Evolutionary conservation across 2,113 vertebrate species (phyloP).

Genomic region (Suncus etruscus): DNA sequence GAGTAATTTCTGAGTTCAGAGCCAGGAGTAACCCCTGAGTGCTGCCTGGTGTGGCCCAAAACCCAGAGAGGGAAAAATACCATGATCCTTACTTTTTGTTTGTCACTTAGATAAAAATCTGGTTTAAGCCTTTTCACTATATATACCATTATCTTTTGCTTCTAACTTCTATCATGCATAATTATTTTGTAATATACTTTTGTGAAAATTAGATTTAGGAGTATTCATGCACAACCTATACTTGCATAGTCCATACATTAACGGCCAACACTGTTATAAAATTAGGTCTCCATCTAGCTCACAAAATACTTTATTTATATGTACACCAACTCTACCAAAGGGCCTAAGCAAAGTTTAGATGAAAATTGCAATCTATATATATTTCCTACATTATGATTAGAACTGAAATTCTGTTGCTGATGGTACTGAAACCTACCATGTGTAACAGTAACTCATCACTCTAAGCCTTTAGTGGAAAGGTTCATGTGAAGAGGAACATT

Average conservation of each 20-base stretch:
- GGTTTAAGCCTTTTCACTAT: neutral
- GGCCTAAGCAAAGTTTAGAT: slow-evolving; percentile 2
- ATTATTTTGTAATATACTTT: slow-evolving; percentile 10
- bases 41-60: no score
- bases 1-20: no score
- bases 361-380: neutral
- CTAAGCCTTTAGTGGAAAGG: neutral
- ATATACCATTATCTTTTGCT: neutral
- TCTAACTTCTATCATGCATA: neutral
- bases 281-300: neutral
- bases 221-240: neutral
- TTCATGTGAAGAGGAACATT: neutral
- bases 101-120: slow-evolving; percentile 2
- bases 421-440: neutral
- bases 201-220: slow-evolving; percentile 9
- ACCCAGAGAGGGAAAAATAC: neutral
- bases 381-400: neutral
- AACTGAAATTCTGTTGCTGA: neutral
- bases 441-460: neutral
- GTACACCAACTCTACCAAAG: neutral
- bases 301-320: neutral
- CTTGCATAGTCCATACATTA: neutral
- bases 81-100: neutral
- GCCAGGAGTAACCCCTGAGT: no score
- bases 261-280: no score